phyloP scores from a whole-genome alignment of 53 echinoderm and acorn worm species.

The Echinometra lucunter region DNA sequence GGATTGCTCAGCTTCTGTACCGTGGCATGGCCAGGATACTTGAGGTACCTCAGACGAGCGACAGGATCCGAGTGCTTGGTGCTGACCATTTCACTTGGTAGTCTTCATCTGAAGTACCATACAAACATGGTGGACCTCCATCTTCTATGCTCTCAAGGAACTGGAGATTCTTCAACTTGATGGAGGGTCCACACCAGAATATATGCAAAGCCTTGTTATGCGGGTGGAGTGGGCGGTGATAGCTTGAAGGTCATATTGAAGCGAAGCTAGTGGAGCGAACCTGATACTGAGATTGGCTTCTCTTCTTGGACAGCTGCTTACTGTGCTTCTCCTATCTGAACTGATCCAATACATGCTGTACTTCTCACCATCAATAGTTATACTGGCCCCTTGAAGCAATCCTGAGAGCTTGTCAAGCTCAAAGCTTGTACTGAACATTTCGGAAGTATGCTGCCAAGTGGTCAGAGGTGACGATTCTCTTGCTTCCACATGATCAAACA shows the following conservation, averaged over 20 bases:
- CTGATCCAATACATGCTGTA: constrained; percentile 91
- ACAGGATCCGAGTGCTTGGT: constrained; percentile 83
- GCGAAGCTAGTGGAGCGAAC: constrained; percentile 83
- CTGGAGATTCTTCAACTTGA: constrained; percentile 74
- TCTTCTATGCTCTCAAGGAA: constrained; percentile 79
- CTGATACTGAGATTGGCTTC: constrained; percentile 87
- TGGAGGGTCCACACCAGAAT: constrained; percentile 81
- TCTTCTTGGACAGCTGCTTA: constrained; percentile 77
- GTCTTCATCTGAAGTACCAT: constrained; percentile 68
- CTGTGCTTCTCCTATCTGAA: constrained; percentile 82
- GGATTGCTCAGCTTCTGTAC: constrained; percentile 73
- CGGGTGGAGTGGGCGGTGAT: too few relatives aligned
- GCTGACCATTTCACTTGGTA: constrained; percentile 79
- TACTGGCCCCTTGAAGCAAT: constrained; percentile 81
- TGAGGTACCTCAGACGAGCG: constrained; percentile 80
- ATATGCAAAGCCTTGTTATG: constrained; percentile 84
- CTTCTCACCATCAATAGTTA: constrained; percentile 73
- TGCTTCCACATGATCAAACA: constrained; percentile 90
- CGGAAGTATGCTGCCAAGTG: constrained; percentile 92
- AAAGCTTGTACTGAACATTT: constrained; percentile 83
- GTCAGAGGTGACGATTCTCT: constrained; percentile 76
- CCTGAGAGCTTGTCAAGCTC: constrained; percentile 71
- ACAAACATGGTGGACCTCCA: constrained; percentile 76
- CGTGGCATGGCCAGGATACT: constrained; percentile 83
- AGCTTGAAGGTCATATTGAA: constrained; percentile 90